phyloP scores from a whole-genome alignment of 2,888 invertebrate species.

The Drosophila acutilabella region DNA sequence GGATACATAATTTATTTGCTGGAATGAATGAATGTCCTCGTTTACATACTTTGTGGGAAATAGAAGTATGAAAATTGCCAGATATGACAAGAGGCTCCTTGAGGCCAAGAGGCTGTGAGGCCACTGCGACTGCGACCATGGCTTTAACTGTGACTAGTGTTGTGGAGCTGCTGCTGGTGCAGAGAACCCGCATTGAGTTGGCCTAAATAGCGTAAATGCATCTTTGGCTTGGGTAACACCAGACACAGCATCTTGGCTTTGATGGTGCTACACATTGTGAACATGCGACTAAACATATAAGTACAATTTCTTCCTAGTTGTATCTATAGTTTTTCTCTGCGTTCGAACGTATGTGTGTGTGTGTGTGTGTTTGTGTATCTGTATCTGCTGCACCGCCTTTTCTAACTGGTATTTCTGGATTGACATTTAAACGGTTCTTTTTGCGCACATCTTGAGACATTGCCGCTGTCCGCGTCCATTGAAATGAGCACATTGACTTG shows the following conservation, averaged over 20 bases:
- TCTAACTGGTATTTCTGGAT: slow-evolving; percentile 82
- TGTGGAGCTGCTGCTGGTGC: neutral
- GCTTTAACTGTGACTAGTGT: neutral
- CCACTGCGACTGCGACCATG: neutral
- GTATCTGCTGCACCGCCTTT: slow-evolving; percentile 63
- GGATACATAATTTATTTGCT: slow-evolving; percentile 20
- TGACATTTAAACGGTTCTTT: slow-evolving; percentile 82
- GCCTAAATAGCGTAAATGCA: slow-evolving; percentile 59
- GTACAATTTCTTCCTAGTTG: slow-evolving; percentile 68
- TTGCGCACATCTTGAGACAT: slow-evolving; percentile 75
- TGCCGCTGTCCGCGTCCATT: slow-evolving; percentile 64
- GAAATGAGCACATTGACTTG: slow-evolving; percentile 77
- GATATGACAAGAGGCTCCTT: slow-evolving; percentile 41
- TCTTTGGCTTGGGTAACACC: slow-evolving; percentile 39
- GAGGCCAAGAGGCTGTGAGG: neutral
- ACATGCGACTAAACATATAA: slow-evolving; percentile 72
- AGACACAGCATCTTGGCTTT: slow-evolving; percentile 22
- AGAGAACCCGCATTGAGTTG: slow-evolving; percentile 57
- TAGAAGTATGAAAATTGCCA: slow-evolving; percentile 39
- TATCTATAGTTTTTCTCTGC: slow-evolving; percentile 12
- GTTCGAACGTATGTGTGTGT: slow-evolving; percentile 13
- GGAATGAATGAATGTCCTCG: slow-evolving; percentile 17
- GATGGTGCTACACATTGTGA: slow-evolving; percentile 71
- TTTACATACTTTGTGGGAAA: slow-evolving; percentile 18
- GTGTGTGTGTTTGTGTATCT: slow-evolving; percentile 22